Percentiles rank a stretch among this genome's conserved stretches.
phyloP scores from a whole-genome alignment of 2,113 vertebrate species.

The Thinocorus orbignyianus region DNA sequence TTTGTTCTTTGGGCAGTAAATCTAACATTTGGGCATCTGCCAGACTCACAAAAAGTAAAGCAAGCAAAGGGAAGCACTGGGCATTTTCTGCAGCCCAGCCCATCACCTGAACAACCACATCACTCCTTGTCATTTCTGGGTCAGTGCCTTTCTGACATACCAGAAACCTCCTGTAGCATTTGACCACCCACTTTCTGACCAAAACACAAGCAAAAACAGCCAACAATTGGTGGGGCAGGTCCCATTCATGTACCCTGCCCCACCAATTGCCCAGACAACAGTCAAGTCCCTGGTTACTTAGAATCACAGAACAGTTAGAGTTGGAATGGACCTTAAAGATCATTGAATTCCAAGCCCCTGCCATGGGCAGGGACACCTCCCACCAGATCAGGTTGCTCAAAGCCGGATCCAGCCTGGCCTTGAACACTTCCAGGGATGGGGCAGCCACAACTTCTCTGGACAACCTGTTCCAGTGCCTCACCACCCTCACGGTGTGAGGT shows the following conservation, averaged over 20 bases:
- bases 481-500: too few species aligned
- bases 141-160: not conserved
- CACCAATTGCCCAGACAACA: not conserved
- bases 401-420: too few species aligned
- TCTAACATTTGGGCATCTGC: rapidly evolving
- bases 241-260: not conserved
- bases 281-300: not conserved
- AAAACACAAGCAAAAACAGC: not conserved
- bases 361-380: too few species aligned
- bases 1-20: not conserved
- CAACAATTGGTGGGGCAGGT: not conserved
- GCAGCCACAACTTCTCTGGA: too few species aligned
- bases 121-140: rapidly evolving
- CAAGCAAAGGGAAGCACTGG: not conserved
- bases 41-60: not conserved
- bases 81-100: not conserved
- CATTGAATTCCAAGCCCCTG: too few species aligned
- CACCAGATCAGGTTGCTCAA: too few species aligned
- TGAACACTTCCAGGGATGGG: too few species aligned
- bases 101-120: not conserved
- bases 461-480: too few species aligned
- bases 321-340: too few species aligned
- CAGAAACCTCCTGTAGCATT: not conserved
- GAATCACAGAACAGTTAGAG: too few species aligned
- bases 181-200: not conserved